Percentiles rank a stretch among this genome's conserved stretches.
phyloP scores from a whole-genome alignment of 2,888 invertebrate genomes.

The Ochropacha duplaris region DNA sequence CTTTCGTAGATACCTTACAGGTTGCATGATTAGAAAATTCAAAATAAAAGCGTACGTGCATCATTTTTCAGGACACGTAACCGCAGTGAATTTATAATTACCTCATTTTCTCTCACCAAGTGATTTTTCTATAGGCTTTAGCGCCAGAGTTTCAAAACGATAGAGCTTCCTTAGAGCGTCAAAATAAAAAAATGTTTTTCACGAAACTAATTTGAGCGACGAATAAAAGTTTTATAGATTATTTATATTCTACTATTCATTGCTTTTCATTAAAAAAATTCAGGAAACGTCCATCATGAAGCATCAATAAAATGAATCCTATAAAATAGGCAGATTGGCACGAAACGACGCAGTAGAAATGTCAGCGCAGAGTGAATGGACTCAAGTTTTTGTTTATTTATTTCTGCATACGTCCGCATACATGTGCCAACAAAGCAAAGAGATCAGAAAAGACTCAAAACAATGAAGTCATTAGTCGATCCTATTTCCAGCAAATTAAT shows the following conservation, averaged over 20 bases:
- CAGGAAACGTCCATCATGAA: constrained; percentile 36
- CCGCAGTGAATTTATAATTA: too few relatives aligned
- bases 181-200: background rate
- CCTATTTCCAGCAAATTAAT: constrained; percentile 45
- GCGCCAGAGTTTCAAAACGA: background rate
- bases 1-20: too few relatives aligned
- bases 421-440: constrained; percentile 70
- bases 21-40: too few relatives aligned
- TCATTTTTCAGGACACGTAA: too few relatives aligned
- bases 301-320: constrained; percentile 46
- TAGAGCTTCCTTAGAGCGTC: background rate
- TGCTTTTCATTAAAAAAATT: constrained; percentile 13
- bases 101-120: too few relatives aligned
- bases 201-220: background rate
- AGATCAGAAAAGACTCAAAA: constrained; percentile 60
- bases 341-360: constrained; percentile 66
- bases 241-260: background rate
- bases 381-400: constrained; percentile 73
- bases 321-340: constrained; percentile 66
- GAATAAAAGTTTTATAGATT: background rate
- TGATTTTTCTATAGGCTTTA: too few relatives aligned
- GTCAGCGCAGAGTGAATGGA: constrained; percentile 79
- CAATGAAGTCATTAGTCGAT: constrained; percentile 57
- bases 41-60: too few relatives aligned
- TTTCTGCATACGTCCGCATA: constrained; percentile 72